phyloP scores from a whole-genome alignment of 2,797 vertebrate species.

The Halcyon chelicuti region DNA sequence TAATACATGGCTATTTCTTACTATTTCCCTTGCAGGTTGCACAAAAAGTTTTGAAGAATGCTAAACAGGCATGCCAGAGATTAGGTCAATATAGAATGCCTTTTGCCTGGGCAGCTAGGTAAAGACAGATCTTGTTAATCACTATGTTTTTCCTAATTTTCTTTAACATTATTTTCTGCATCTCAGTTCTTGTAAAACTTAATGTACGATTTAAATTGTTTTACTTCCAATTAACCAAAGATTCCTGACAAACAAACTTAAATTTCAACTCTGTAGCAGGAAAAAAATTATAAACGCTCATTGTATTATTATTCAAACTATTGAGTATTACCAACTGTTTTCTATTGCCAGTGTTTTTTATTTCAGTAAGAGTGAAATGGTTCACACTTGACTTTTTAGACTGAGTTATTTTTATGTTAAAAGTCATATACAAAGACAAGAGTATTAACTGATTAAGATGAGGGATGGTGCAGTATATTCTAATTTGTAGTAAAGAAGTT shows the following conservation, averaged over 20 bases:
- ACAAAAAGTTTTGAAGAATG: slow-evolving; percentile 97
- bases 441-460: background rate
- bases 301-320: background rate
- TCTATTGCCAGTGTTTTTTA: background rate
- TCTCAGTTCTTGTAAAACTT: background rate
- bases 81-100: slow-evolving; percentile 97
- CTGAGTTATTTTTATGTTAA: background rate
- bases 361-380: background rate
- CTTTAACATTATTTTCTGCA: background rate
- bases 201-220: background rate
- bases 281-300: background rate
- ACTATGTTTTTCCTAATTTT: background rate
- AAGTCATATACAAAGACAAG: background rate
- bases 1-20: background rate
- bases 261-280: background rate
- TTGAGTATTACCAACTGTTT: background rate
- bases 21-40: slow-evolving; percentile 82
- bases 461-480: background rate
- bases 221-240: background rate
- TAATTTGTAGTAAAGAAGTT: background rate
- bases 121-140: background rate
- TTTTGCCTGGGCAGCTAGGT: slow-evolving; percentile 98
- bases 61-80: slow-evolving; percentile 91
- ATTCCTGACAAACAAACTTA: background rate
- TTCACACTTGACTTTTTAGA: background rate